Percentiles rank a stretch among this genome's conserved stretches.
Conservation (phyloP, 1,140 invertebrate species). For the Zaprionus africanus region DNA sequence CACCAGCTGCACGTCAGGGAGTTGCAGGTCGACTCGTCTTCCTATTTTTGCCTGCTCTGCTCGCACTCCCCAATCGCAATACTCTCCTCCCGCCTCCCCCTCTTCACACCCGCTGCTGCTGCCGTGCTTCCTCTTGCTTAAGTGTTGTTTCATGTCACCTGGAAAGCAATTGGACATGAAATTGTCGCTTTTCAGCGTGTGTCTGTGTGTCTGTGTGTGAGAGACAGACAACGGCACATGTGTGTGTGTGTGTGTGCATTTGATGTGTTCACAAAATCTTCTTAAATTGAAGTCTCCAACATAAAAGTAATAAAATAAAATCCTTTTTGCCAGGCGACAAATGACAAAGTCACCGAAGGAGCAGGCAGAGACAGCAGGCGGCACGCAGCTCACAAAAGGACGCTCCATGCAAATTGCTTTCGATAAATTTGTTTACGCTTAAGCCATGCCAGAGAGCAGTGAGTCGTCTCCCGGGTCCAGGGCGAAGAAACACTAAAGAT, state of each 20-base stretch:
- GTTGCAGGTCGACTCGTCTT: conserved; percentile 51
- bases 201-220: conserved; percentile 12
- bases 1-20: conserved; percentile 61
- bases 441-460: conserved; percentile 6
- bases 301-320: conserved; percentile 73
- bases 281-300: conserved; percentile 69
- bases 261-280: conserved; percentile 57
- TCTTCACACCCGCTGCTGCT: neutral
- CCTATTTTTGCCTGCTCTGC: conserved; percentile 9
- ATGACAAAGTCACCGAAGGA: conserved; percentile 65
- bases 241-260: conserved; percentile 23
- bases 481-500: conserved; percentile 68
- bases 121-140: conserved; percentile 73
- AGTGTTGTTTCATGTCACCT: conserved; percentile 84
- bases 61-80: neutral
- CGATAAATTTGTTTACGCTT: conserved; percentile 77
- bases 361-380: conserved; percentile 48
- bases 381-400: conserved; percentile 45
- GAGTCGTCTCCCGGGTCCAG: neutral
- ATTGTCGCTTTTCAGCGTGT: conserved; percentile 81
- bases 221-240: conserved; percentile 1
- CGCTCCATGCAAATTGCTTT: conserved; percentile 80
- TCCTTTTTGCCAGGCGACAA: conserved; percentile 65
- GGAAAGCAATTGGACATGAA: conserved; percentile 84
- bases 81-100: conserved; percentile 3